Conservation (phyloP, 92 coral and sea anemone genomes). For the Palythoa grandis region DNA sequence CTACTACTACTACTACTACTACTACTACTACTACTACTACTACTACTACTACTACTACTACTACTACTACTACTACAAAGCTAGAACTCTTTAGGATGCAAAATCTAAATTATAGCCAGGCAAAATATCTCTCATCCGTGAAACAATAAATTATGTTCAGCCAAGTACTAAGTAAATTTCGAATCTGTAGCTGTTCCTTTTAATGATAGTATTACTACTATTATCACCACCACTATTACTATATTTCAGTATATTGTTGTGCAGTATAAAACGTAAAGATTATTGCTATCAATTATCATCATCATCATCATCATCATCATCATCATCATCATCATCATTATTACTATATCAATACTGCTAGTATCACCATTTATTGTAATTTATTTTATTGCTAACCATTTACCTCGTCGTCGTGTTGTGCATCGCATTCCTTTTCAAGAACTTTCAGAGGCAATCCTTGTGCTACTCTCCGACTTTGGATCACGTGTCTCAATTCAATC, state of each 20-base stretch:
- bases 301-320: neutral
- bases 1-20: neutral
- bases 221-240: too few relatives aligned
- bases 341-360: neutral
- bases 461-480: constrained; percentile 37
- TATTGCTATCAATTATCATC: too few relatives aligned
- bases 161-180: too few relatives aligned
- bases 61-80: neutral
- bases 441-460: constrained; percentile 15
- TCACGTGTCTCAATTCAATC: constrained; percentile 35
- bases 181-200: too few relatives aligned
- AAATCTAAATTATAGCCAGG: too few relatives aligned
- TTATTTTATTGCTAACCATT: neutral
- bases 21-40: neutral
- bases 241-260: too few relatives aligned
- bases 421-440: neutral
- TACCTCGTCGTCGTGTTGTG: constrained; percentile 18
- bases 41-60: neutral
- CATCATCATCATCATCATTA: neutral
- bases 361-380: neutral
- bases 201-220: too few relatives aligned
- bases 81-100: too few relatives aligned
- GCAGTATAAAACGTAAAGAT: too few relatives aligned
- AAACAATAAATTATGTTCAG: too few relatives aligned
- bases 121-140: too few relatives aligned